Evolutionary conservation across 2,113 vertebrate genomes (phyloP), one percentile per base, ranked within the genome.

Genomic region (Noturus placidus): DNA sequence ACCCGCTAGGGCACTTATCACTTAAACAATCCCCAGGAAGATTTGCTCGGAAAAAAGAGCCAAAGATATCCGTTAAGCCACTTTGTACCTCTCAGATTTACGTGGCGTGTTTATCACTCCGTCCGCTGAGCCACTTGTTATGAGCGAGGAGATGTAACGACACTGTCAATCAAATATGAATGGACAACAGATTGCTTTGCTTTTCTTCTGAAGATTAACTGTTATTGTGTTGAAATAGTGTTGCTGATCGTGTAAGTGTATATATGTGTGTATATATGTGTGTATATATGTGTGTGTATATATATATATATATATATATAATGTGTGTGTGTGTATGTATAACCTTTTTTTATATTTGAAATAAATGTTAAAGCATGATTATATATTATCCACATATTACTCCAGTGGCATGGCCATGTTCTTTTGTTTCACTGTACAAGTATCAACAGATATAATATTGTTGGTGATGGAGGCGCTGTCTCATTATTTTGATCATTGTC

Each of bases 21-120:
- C 87, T 93, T 91, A 90, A 92, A 93, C 92, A 93, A 93, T 95
- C 91, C 90, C 87, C 84, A 91, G 89, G 89, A 88, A 90, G 91
- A 93, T 94, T 89, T 89, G 92, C 56, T 93, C 88, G 85, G 89
- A 92, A 91, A 93, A 91, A 93, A 91, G 92, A 80, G 20, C 22
- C 92, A 91, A 89, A 91, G 91, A 92, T 93, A 93, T 93, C 90
- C 89, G 88, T 90, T 92, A 90, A 89, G 90, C 87, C 86, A 87
- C 78, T 87, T 89, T 88, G 82, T 85, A 90, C 91, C 89, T 90
- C 89, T 82, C 83, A 91, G 92, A 91, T 92, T 92, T 88, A 82
- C 83, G 89, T 86, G 86, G 83, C 61, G 20, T 19, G 19, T 61
- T 59, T 42, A 19, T 35, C 56, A 61, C 33, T 42, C 42, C 22